A percentile compares a stretch with the other conserved stretches of the same genome.
Evolutionary conservation across 2,888 invertebrate species (phyloP).

Genomic region (Plemyria rubiginata): DNA sequence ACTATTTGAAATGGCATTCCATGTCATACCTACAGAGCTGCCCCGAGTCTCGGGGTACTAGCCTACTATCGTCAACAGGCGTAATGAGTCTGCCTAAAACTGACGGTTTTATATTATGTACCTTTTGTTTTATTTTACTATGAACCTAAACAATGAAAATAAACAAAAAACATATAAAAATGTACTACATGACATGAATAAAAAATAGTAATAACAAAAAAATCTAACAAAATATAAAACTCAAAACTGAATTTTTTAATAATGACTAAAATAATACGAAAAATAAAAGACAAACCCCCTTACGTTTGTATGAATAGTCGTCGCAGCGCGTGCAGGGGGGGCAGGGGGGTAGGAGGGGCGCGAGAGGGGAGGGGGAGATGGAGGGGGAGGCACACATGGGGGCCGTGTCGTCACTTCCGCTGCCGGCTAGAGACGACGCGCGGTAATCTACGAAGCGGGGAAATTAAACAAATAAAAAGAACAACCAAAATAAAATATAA

Average conservation of each 20-base stretch:
- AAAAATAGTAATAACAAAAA: background rate
- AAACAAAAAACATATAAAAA: too few species aligned
- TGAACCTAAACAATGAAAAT: too few species aligned
- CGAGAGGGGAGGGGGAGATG: constrained; percentile 26
- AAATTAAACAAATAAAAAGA: constrained; percentile 23
- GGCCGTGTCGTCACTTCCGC: constrained; percentile 64
- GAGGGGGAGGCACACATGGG: constrained; percentile 54
- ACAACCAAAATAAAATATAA: constrained; percentile 5
- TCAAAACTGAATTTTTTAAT: too few species aligned
- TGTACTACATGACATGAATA: too few species aligned
- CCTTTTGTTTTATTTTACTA: too few species aligned
- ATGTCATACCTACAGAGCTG: too few species aligned
- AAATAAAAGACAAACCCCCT: constrained; percentile 29
- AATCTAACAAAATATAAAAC: constrained; percentile 7
- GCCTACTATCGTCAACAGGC: too few species aligned
- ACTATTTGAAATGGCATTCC: too few species aligned
- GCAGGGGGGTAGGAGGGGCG: constrained; percentile 43
- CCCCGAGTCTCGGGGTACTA: too few species aligned
- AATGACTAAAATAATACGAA: too few species aligned
- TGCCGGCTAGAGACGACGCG: constrained; percentile 55
- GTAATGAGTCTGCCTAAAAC: too few species aligned
- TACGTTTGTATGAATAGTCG: constrained; percentile 54
- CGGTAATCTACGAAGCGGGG: constrained; percentile 45
- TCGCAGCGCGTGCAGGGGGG: constrained; percentile 49
- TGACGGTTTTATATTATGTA: too few species aligned